These are phyloP conservation scores for Microplitis mediator DNA, from an alignment of 1,140 invertebrate genomes.

Conservation along the genomic window DNA sequence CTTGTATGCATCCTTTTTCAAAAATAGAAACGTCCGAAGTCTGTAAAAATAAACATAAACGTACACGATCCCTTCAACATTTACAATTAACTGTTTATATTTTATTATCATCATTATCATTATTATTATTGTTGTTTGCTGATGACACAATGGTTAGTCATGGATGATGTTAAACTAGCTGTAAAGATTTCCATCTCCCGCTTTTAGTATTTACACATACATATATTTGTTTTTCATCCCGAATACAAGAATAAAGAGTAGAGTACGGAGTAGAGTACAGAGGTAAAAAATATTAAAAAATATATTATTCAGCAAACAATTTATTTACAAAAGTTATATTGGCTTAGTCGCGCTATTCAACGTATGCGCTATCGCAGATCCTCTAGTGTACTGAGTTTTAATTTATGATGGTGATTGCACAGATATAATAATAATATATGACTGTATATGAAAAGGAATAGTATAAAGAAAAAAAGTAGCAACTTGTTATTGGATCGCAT, in stretches of 20 bases:
- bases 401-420: slow-evolving; percentile 31
- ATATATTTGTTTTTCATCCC: too few relatives aligned
- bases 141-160: too few relatives aligned
- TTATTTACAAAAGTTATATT: too few relatives aligned
- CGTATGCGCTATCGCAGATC: neutral
- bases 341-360: neutral
- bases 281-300: too few relatives aligned
- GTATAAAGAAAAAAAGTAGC: slow-evolving; percentile 24
- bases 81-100: neutral
- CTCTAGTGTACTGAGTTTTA: slow-evolving; percentile 7
- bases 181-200: too few relatives aligned
- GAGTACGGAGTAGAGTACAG: too few relatives aligned
- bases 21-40: slow-evolving; percentile 80
- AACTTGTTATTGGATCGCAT: slow-evolving; percentile 35
- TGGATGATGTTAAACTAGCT: too few relatives aligned
- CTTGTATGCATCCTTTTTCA: slow-evolving; percentile 91
- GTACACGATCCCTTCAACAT: slow-evolving; percentile 33
- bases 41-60: slow-evolving; percentile 63
- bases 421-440: neutral
- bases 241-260: too few relatives aligned
- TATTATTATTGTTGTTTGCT: neutral
- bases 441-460: slow-evolving; percentile 8
- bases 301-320: too few relatives aligned
- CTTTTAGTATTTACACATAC: too few relatives aligned
- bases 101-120: neutral